phyloP scores from a whole-genome alignment of 2,113 vertebrate genomes.

The Caracal caracal region DNA sequence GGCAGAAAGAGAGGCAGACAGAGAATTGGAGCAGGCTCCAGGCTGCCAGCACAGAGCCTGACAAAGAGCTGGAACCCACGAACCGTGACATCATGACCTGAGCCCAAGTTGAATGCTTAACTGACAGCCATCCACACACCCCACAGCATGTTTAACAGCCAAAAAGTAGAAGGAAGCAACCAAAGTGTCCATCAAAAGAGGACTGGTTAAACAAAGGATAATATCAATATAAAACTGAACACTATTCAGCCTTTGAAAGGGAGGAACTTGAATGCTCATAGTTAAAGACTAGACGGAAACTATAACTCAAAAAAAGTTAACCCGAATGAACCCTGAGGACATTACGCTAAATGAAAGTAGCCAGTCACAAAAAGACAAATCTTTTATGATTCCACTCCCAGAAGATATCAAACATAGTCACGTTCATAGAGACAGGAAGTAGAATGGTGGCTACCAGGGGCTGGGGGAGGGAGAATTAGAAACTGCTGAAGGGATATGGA shows the following conservation, averaged over 20 bases:
- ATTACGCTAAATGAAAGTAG: conserved; percentile 6
- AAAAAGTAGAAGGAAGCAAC: neutral
- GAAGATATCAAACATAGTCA: neutral
- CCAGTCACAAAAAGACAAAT: neutral
- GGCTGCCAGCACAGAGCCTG: no score
- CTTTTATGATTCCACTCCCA: neutral
- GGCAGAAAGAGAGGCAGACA: no score
- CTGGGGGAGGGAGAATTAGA: neutral
- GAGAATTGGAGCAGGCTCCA: no score
- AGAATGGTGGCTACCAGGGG: neutral
- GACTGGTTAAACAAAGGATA: neutral
- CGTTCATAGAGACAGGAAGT: neutral
- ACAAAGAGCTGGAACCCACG: no score
- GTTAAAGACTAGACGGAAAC: neutral
- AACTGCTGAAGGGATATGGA: neutral
- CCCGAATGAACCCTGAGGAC: neutral
- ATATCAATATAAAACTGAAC: neutral
- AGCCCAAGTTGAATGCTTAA: no score
- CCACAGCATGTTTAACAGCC: neutral
- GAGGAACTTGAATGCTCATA: neutral
- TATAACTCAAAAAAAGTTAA: conserved; percentile 1
- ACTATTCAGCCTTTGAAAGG: neutral
- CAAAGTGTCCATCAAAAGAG: neutral
- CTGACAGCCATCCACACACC: no score
- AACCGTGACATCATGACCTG: no score